A percentile compares a stretch with the other conserved stretches of the same genome.
phyloP scores from a whole-genome alignment of 2,888 invertebrate species.

The Rhodophaea formosa region DNA sequence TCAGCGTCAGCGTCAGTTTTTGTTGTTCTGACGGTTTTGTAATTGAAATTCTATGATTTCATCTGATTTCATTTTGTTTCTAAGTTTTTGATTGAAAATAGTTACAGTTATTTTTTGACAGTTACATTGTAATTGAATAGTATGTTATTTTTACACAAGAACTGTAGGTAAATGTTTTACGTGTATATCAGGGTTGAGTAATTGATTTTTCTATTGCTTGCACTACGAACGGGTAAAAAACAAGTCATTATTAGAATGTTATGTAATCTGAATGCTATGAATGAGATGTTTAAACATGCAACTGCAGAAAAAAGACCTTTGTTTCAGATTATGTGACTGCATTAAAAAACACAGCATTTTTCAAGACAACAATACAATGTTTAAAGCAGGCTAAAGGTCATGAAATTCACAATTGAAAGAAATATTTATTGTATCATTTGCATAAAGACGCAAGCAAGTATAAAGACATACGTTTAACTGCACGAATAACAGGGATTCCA shows the following conservation, averaged over 20 bases:
- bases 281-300: too few relatives aligned
- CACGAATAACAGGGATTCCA: constrained; percentile 10
- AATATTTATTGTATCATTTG: background rate
- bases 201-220: too few relatives aligned
- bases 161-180: too few relatives aligned
- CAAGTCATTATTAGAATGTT: too few relatives aligned
- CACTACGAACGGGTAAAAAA: too few relatives aligned
- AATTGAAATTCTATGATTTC: background rate
- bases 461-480: background rate
- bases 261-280: too few relatives aligned
- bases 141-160: too few relatives aligned
- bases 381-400: background rate
- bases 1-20: constrained; percentile 5
- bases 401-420: background rate
- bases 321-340: too few relatives aligned
- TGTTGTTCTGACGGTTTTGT: background rate
- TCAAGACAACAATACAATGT: background rate
- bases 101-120: too few relatives aligned
- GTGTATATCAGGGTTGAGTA: too few relatives aligned
- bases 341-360: background rate
- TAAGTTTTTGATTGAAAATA: background rate
- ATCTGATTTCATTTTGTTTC: background rate
- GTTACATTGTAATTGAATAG: too few relatives aligned
- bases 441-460: background rate
- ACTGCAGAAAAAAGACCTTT: too few relatives aligned